Conservation (phyloP, 2,113 vertebrate species). For the Misgurnus anguillicaudatus region DNA sequence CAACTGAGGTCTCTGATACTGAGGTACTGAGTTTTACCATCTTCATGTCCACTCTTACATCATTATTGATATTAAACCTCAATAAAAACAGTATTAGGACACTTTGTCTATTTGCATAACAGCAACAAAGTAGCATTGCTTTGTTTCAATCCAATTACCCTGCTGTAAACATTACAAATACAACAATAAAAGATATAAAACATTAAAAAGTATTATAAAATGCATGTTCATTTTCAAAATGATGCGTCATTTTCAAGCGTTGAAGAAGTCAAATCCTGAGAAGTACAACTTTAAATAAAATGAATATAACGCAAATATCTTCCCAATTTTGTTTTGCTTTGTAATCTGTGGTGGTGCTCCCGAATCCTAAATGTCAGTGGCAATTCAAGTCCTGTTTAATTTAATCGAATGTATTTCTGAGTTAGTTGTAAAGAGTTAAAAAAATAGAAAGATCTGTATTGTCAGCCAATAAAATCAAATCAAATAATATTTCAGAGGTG, state of each 20-base stretch:
- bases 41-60: neutral
- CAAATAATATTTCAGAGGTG: too few species aligned
- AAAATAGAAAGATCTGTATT: too few species aligned
- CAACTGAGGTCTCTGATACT: neutral
- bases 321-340: too few species aligned
- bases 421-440: too few species aligned
- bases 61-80: neutral
- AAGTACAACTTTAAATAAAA: neutral
- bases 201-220: slow-evolving; percentile 2
- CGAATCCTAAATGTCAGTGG: too few species aligned
- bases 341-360: too few species aligned
- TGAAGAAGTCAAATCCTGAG: neutral
- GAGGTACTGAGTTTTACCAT: slow-evolving; percentile 3
- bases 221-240: neutral
- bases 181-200: slow-evolving; percentile 67
- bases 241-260: neutral
- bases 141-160: neutral
- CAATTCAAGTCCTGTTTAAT: too few species aligned
- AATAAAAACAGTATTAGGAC: too few species aligned
- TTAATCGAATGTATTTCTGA: too few species aligned
- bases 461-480: too few species aligned
- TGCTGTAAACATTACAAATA: slow-evolving; percentile 61
- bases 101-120: neutral
- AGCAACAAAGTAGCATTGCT: neutral
- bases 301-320: too few species aligned